Conservation (phyloP, 2,797 vertebrate species). For the Cetoscarus ocellatus region DNA sequence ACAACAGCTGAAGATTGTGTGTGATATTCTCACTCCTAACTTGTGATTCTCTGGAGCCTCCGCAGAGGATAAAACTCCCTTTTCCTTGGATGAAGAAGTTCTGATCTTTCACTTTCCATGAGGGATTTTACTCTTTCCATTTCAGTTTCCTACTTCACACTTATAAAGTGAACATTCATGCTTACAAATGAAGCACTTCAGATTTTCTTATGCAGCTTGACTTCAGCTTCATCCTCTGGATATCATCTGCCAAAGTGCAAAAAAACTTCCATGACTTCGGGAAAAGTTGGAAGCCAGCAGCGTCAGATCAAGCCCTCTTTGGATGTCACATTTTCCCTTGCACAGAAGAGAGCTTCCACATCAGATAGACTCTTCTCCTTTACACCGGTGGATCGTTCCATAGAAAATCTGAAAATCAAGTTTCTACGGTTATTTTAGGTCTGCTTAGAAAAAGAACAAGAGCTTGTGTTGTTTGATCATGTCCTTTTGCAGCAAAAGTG, state of each 20-base stretch:
- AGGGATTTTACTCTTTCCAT: conserved; percentile 18
- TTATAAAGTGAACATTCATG: neutral
- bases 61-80: conserved; percentile 26
- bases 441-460: neutral
- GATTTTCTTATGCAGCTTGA: neutral
- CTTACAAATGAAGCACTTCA: neutral
- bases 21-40: neutral
- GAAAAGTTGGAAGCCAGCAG: conserved; percentile 6
- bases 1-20: conserved; percentile 20
- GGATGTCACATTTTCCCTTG: neutral
- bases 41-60: neutral
- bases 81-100: conserved; percentile 4
- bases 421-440: conserved; percentile 18
- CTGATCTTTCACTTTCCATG: conserved; percentile 16
- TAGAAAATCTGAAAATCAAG: neutral
- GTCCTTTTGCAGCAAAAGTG: conserved; percentile 68
- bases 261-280: neutral
- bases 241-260: conserved; percentile 18
- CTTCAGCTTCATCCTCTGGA: neutral
- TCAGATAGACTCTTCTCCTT: conserved; percentile 11
- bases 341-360: conserved; percentile 1
- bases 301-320: conserved; percentile 17
- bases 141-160: neutral
- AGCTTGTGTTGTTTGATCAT: conserved; percentile 67
- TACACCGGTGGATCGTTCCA: neutral